A percentile compares a stretch with the other conserved stretches of the same genome.
These are phyloP conservation scores for Odontophorus gujanensis DNA, from an alignment of 2,113 vertebrate genomes.

Conservation along the genomic window DNA sequence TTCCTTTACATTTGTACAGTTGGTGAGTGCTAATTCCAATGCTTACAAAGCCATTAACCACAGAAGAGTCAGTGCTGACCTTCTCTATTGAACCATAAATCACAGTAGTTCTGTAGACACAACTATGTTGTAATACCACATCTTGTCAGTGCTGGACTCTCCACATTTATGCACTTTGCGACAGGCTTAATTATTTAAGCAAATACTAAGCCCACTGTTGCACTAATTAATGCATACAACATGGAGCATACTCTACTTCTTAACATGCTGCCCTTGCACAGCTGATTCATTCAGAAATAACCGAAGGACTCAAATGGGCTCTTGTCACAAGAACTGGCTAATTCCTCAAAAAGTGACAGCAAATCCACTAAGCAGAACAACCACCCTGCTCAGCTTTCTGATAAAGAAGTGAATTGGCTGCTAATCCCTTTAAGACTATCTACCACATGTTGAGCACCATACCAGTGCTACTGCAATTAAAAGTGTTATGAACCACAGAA, in stretches of 20 bases:
- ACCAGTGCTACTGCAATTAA: neutral
- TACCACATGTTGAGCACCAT: neutral
- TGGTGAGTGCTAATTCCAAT: neutral
- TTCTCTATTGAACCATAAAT: neutral
- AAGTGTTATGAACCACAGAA: neutral
- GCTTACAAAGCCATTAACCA: neutral
- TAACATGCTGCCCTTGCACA: neutral
- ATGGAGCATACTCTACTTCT: neutral
- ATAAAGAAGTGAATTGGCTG: constrained; percentile 4
- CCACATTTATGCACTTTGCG: neutral
- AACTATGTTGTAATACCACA: neutral
- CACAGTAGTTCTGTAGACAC: neutral
- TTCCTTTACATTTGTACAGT: neutral
- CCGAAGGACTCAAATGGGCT: neutral
- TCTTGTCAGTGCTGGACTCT: neutral
- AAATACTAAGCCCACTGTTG: neutral
- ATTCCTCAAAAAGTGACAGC: constrained; percentile 31
- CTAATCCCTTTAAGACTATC: neutral
- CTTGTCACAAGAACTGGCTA: constrained; percentile 8
- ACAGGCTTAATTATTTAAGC: neutral
- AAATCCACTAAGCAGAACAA: neutral
- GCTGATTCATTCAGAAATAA: constrained; percentile 59
- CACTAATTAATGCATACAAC: neutral
- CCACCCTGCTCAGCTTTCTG: constrained; percentile 14
- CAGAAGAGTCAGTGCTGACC: neutral